Conservation (phyloP, 1,140 invertebrate species). For the Adelges cooleyi region DNA sequence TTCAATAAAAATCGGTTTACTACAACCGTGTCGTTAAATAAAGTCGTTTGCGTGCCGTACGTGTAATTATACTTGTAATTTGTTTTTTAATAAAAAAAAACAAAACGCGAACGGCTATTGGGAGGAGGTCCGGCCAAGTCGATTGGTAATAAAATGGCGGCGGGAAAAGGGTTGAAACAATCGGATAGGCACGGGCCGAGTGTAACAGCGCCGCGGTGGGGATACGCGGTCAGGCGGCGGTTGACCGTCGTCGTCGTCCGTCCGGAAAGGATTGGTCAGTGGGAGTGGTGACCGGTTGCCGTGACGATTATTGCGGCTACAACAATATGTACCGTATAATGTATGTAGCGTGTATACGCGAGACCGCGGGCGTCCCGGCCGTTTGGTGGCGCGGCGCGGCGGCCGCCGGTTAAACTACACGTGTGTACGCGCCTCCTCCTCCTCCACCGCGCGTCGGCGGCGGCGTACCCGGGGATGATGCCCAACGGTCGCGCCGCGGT, state of each 20-base stretch:
- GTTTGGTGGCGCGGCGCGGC: not conserved
- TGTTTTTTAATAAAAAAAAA: no score
- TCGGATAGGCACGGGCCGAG: not conserved
- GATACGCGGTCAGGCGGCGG: not conserved
- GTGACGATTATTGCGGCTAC: conserved; percentile 6
- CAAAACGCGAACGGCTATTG: not conserved
- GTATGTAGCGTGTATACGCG: no score
- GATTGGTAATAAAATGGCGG: conserved; percentile 8
- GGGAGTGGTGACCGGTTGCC: conserved; percentile 26
- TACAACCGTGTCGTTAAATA: no score
- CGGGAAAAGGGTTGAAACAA: conserved; percentile 16
- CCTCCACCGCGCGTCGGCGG: not conserved
- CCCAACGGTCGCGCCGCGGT: not conserved
- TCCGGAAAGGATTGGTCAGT: conserved; percentile 25
- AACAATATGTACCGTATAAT: no score
- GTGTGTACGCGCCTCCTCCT: no score
- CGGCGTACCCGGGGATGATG: not conserved
- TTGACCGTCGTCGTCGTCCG: not conserved
- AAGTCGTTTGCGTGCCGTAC: no score
- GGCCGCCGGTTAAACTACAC: not conserved
- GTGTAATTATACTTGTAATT: no score
- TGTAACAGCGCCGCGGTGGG: not conserved
- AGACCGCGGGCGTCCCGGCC: no score
- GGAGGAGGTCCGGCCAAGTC: no score
- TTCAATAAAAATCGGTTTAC: no score